Conservation (phyloP, 1,140 invertebrate species). For the Melitaea cinxia region DNA sequence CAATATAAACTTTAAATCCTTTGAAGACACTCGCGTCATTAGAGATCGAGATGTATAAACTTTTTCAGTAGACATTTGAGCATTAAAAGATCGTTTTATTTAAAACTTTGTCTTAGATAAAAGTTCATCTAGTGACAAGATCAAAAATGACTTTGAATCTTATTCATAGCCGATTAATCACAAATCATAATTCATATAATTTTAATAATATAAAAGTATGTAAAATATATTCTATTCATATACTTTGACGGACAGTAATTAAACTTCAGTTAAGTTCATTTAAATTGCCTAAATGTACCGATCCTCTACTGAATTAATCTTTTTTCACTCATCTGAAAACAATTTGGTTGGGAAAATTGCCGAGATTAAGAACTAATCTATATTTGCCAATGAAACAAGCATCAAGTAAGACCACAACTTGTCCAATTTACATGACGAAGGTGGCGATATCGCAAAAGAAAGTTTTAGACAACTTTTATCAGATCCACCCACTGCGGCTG, state of each 20-base stretch:
- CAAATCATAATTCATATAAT: too few species aligned
- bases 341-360: conserved; percentile 61
- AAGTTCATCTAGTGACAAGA: neutral
- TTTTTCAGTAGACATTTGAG: conserved; percentile 27
- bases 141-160: neutral
- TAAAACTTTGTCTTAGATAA: conserved; percentile 26
- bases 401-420: conserved; percentile 65
- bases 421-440: conserved; percentile 79
- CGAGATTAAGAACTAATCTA: conserved; percentile 70
- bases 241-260: conserved; percentile 21
- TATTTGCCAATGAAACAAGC: conserved; percentile 71
- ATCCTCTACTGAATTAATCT: conserved; percentile 39
- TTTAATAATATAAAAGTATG: neutral
- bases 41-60: conserved; percentile 43
- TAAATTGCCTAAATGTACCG: conserved; percentile 19
- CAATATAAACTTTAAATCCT: conserved; percentile 74
- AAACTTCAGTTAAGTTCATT: conserved; percentile 9
- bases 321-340: conserved; percentile 53
- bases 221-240: neutral
- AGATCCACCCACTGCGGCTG: conserved; percentile 69
- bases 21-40: conserved; percentile 55
- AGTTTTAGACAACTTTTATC: conserved; percentile 76
- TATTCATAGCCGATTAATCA: too few species aligned
- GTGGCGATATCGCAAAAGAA: conserved; percentile 76
- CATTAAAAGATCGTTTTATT: conserved; percentile 32